Evolutionary conservation across 2,888 invertebrate species (phyloP).

Genomic region (Aleiodes testaceus): DNA sequence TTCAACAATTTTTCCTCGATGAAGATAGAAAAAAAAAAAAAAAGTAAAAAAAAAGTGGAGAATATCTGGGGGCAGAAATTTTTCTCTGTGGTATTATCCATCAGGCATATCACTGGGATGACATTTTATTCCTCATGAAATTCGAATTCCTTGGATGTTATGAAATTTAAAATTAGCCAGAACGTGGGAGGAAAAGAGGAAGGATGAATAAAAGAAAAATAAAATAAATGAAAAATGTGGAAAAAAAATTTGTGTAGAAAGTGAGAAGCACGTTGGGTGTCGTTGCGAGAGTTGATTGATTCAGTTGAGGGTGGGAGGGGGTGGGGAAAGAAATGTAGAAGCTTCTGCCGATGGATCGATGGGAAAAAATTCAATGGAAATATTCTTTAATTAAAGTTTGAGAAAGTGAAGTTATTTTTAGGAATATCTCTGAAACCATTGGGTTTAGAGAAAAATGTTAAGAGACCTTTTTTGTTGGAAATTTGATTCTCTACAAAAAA

Average conservation of each 20-base stretch:
- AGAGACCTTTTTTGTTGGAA: too few relatives aligned
- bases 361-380: background rate
- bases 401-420: background rate
- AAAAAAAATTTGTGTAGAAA: constrained; percentile 28
- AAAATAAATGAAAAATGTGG: constrained; percentile 27
- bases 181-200: constrained; percentile 29
- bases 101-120: constrained; percentile 31
- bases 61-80: constrained; percentile 14
- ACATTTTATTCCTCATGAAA: constrained; percentile 31
- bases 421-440: background rate
- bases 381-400: background rate
- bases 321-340: constrained; percentile 30
- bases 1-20: background rate
- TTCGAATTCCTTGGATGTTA: constrained; percentile 24
- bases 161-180: constrained; percentile 33
- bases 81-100: constrained; percentile 25
- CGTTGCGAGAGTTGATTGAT: constrained; percentile 51
- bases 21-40: too few relatives aligned
- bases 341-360: constrained; percentile 51
- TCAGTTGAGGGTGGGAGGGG: constrained; percentile 49
- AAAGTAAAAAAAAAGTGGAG: background rate
- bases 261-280: constrained; percentile 18
- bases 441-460: too few relatives aligned
- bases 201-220: constrained; percentile 29
- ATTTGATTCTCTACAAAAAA: too few relatives aligned